Percentiles rank a stretch among this genome's conserved stretches.
Evolutionary conservation across 2,888 invertebrate genomes (phyloP).

Genomic region (Mythimna vitellina): DNA sequence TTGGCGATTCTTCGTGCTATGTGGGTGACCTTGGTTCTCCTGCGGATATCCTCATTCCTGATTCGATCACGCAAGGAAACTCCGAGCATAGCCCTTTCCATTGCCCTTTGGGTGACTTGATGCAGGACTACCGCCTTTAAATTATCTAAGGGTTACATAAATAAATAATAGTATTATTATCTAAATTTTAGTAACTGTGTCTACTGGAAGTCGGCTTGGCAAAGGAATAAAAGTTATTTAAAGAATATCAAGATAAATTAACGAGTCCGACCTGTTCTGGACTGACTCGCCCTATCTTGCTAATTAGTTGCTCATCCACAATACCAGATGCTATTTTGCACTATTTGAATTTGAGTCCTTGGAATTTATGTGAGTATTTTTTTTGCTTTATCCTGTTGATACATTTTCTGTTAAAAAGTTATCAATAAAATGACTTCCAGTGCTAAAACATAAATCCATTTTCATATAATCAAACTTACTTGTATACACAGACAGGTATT

Average conservation of each 20-base stretch:
- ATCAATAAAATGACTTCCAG: too few relatives aligned
- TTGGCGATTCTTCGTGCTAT: too few relatives aligned
- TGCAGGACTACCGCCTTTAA: too few relatives aligned
- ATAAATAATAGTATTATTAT: too few relatives aligned
- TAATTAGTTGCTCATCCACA: slow-evolving; percentile 41
- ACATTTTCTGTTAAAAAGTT: too few relatives aligned
- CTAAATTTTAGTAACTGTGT: slow-evolving; percentile 4
- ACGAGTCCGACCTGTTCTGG: slow-evolving; percentile 47
- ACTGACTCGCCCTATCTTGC: slow-evolving; percentile 1
- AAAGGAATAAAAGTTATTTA: slow-evolving; percentile 28
- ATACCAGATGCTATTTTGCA: slow-evolving; percentile 14
- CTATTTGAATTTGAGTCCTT: slow-evolving; percentile 9
- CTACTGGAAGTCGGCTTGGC: slow-evolving; percentile 2
- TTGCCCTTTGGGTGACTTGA: too few relatives aligned
- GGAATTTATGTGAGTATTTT: neutral
- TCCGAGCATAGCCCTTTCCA: too few relatives aligned
- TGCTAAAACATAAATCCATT: neutral
- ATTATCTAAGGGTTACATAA: neutral
- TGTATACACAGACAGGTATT: neutral
- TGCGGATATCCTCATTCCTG: too few relatives aligned
- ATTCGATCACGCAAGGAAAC: too few relatives aligned
- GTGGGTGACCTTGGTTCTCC: too few relatives aligned
- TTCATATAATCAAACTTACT: neutral
- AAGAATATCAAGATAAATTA: slow-evolving; percentile 38
- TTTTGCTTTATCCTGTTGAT: neutral